These are phyloP conservation scores for Eulemur coronatus DNA, from an alignment of 2,797 vertebrate species.

Conservation along the genomic window DNA sequence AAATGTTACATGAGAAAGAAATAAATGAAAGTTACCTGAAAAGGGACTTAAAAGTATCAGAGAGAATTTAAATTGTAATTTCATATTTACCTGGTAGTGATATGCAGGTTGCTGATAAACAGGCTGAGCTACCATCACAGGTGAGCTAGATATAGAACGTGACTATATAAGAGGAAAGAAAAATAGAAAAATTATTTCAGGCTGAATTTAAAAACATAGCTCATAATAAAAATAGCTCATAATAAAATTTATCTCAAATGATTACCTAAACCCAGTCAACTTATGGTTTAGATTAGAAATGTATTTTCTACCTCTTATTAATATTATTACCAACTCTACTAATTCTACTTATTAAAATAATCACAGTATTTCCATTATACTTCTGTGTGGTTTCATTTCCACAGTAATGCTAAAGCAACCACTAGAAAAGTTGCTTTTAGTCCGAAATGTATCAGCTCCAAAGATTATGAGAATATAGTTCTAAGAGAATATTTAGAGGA, in stretches of 20 bases:
- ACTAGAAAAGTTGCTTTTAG: constrained; percentile 40
- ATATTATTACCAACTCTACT: neutral
- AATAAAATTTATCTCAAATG: constrained; percentile 29
- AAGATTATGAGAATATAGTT: constrained; percentile 37
- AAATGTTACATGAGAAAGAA: constrained; percentile 15
- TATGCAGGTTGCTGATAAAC: constrained; percentile 87
- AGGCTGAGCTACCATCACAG: constrained; percentile 86
- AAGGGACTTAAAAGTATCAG: constrained; percentile 2
- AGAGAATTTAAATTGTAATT: constrained; percentile 48
- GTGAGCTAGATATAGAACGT: constrained; percentile 83
- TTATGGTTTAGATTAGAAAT: constrained; percentile 40
- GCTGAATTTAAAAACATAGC: constrained; percentile 25
- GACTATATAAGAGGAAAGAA: constrained; percentile 80
- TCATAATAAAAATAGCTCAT: constrained; percentile 22
- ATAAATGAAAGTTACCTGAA: constrained; percentile 8
- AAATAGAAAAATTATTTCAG: constrained; percentile 49
- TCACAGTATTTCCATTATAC: neutral
- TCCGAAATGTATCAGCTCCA: neutral
- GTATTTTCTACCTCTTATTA: constrained; percentile 35
- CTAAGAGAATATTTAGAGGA: neutral
- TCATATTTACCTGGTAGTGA: constrained; percentile 89
- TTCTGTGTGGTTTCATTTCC: constrained; percentile 21
- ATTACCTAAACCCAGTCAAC: constrained; percentile 4
- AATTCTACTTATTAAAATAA: constrained; percentile 13
- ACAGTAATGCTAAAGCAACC: neutral